Base-by-base conservation (phyloP, 2,888 invertebrate genomes). In the Athalia circularis region DNA sequence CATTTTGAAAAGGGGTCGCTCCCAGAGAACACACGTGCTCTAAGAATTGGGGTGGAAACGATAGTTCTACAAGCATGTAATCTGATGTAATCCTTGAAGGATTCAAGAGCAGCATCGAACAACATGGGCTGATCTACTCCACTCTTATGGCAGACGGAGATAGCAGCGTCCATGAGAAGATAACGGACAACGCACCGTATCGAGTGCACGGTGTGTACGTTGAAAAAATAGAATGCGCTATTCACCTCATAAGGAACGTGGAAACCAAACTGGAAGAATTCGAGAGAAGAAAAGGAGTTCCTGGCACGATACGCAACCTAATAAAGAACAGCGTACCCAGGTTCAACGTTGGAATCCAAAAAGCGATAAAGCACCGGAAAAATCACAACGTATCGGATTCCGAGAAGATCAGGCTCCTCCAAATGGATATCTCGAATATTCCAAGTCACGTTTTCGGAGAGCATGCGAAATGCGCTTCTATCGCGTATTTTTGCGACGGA, bases 191-290 rank as follows among this genome's bases (percentile, higher is more conserved):
- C 29, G 79, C 82, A 43, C 81, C 84, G 3, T 87, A 88, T 80
- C 64, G 64, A 9, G 6, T 9, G 7, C 81, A 82, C 0, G 79
- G 79, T 13, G 61, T 79, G 13, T 61, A 77, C 50, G 81, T 86
- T 0, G 64, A 84, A 72, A 89, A 88, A 85, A 79, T 87, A 3
- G 87, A 88, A 79, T 89, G 88, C 78, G 78, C 62, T 5, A 88
- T 86, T 77, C 87, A 89, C 79, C 65, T 87, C 13, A 72, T 84
- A 76, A 64, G 48, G n/a, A n/a, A n/a, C n/a, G n/a, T n/a, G n/a
- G n/a, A n/a, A n/a, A n/a, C n/a, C n/a, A n/a, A n/a, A n/a, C n/a
- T n/a, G n/a, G n/a, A n/a, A n/a, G n/a, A n/a, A n/a, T n/a, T n/a
- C n/a, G n/a, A n/a, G n/a, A n/a, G n/a, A n/a, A n/a, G n/a, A n/a